Percentiles rank a stretch among this genome's conserved stretches.
Evolutionary conservation across 2,797 vertebrate genomes (phyloP).

Genomic region (Syndactyla subalaris): DNA sequence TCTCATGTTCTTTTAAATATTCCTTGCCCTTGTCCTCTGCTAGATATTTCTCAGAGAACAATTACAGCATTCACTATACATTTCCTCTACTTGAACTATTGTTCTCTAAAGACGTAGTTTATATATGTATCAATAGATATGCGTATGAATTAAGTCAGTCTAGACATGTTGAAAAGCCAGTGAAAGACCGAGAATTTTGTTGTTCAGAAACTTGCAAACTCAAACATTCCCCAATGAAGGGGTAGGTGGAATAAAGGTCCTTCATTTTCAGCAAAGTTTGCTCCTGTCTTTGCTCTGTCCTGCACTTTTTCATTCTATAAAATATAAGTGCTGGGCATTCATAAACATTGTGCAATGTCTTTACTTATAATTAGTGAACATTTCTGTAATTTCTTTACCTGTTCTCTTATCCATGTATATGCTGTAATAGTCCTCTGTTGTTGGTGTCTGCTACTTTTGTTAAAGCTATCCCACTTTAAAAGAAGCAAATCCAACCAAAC

Average conservation of each 20-base stretch:
- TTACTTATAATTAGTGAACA: background rate
- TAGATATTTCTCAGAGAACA: background rate
- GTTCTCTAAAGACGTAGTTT: background rate
- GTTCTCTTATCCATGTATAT: background rate
- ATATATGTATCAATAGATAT: background rate
- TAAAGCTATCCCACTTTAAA: background rate
- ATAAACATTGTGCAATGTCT: background rate
- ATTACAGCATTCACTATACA: background rate
- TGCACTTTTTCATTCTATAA: background rate
- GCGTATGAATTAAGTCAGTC: background rate
- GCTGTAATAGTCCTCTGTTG: background rate
- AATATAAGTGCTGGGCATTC: background rate
- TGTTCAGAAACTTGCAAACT: background rate
- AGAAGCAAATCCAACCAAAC: background rate
- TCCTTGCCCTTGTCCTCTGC: background rate
- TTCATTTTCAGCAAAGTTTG: background rate
- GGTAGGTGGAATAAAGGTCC: background rate
- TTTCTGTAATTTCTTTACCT: background rate
- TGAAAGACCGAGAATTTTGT: background rate
- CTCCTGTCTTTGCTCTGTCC: background rate
- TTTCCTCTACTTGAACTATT: background rate
- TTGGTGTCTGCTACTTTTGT: background rate
- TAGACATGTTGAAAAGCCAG: background rate
- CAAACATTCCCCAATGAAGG: background rate
- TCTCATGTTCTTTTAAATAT: background rate